Evolutionary conservation across 2,113 vertebrate species (phyloP).

Genomic region (Spermophilus dauricus): DNA sequence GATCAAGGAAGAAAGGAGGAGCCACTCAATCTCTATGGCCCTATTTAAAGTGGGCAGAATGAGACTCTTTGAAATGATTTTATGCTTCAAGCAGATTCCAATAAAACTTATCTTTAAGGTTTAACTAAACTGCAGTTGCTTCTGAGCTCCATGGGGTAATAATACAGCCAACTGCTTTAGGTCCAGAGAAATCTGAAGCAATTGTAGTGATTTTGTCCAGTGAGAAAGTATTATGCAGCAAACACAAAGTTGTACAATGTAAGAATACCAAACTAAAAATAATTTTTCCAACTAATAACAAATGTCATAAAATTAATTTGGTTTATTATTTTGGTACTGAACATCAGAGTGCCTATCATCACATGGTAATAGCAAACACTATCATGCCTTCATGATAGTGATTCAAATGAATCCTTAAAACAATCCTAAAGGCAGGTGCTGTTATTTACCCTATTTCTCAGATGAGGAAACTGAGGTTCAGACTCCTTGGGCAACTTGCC

Average conservation of each 20-base stretch:
- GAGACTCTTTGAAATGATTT: constrained; percentile 22
- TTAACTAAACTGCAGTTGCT: background rate
- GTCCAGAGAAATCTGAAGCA: background rate
- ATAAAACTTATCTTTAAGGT: constrained; percentile 44
- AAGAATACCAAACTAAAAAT: constrained; percentile 25
- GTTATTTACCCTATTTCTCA: background rate
- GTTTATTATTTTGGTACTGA: background rate
- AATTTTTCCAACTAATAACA: background rate
- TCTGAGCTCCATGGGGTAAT: background rate
- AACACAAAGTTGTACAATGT: background rate
- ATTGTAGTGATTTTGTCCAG: background rate
- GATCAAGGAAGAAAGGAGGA: background rate
- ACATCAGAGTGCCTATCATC: background rate
- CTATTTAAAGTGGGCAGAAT: background rate
- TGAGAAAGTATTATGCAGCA: background rate
- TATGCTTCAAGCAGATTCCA: constrained; percentile 33
- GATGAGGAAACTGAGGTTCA: background rate
- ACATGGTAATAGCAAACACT: background rate
- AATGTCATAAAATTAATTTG: background rate
- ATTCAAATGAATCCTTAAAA: background rate
- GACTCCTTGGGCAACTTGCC: background rate
- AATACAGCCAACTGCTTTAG: background rate
- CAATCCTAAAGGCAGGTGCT: background rate
- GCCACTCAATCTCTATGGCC: no score
- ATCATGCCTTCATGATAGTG: background rate